Base-by-base conservation (phyloP, 2,113 vertebrate species). In the Zosterops japonicus region DNA sequence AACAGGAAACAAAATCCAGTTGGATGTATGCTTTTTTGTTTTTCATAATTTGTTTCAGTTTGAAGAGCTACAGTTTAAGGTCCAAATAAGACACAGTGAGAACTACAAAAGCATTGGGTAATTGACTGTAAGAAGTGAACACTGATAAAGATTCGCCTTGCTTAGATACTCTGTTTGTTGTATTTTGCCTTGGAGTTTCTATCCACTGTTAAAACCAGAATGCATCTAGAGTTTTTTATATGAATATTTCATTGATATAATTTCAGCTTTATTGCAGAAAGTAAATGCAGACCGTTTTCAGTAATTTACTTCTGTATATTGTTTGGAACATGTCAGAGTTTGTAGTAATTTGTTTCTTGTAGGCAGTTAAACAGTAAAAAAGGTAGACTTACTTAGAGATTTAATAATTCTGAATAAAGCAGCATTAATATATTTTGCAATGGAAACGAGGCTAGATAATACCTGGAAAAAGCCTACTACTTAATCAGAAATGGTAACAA, bases 101-200 rank as follows among this genome's bases (percentile, higher is more conserved):
- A 39, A 39, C 14, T 63, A 39, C 9, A 12, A 47, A 57, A 52
- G 9, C 11, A 33, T 49, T 41, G 61, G 49, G 23, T 69, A 72
- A 16, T 57, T 76, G 31, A 61, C 39, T 57, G 9, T 71, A 64
- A 59, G 55, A 52, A 28, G 52, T 87, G 70, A 72, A 47, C 31
- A 42, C 24, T 41, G 94, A 74, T 81, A 55, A 94, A 94, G 80
- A 79, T 82, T 90, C 83, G 59, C 47, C 44, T 90, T 89, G 28
- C 36, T 46, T 49, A 83, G 24, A 33, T 47, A 80, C 53, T 77
- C 10, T 88, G 25, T 31, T 80, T 76, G 21, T 53, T 94, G 13
- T 76, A 77, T 82, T 93, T 82, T 87, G 46, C 65, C 59, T 83
- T 61, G 24, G 39, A 69, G 18, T 77, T 94, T 65, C 78, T 93